These are phyloP conservation scores for Perca fluviatilis DNA, from an alignment of 2,113 vertebrate genomes.

Conservation along the genomic window DNA sequence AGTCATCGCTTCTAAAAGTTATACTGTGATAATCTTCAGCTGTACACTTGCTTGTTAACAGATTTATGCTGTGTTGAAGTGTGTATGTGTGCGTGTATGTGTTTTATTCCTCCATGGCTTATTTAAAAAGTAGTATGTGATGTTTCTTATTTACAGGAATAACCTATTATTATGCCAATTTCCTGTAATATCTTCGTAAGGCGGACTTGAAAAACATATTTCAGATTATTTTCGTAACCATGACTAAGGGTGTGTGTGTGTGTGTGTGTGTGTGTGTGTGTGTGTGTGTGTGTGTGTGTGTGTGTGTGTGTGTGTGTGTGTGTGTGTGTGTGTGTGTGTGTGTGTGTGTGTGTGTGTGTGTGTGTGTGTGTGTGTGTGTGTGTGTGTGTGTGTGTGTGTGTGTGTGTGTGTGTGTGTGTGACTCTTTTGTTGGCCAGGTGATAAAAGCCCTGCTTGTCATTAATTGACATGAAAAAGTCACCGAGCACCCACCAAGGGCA, in stretches of 20 bases:
- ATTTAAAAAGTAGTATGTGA: not conserved
- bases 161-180: conserved; percentile 22
- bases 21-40: conserved; percentile 52
- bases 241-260: conserved; percentile 21
- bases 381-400: conserved; percentile 16
- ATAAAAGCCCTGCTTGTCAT: conserved; percentile 76
- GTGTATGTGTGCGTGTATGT: conserved; percentile 1
- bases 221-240: conserved; percentile 19
- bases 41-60: conserved; percentile 19
- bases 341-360: conserved; percentile 26
- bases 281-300: conserved; percentile 15
- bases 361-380: conserved; percentile 15
- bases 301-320: conserved; percentile 32
- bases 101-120: not conserved
- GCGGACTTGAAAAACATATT: not conserved
- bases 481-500: conserved; percentile 75
- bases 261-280: conserved; percentile 17
- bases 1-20: conserved; percentile 70
- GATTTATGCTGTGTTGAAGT: conserved; percentile 13
- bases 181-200: conserved; percentile 12
- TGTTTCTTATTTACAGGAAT: conserved; percentile 12
- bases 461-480: conserved; percentile 78
- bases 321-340: conserved; percentile 28
- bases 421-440: conserved; percentile 66
- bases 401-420: conserved; percentile 21